A percentile compares a stretch with the other conserved stretches of the same genome.
These are phyloP conservation scores for Eristalinus aeneus DNA, from an alignment of 2,888 invertebrate genomes.

Conservation along the genomic window DNA sequence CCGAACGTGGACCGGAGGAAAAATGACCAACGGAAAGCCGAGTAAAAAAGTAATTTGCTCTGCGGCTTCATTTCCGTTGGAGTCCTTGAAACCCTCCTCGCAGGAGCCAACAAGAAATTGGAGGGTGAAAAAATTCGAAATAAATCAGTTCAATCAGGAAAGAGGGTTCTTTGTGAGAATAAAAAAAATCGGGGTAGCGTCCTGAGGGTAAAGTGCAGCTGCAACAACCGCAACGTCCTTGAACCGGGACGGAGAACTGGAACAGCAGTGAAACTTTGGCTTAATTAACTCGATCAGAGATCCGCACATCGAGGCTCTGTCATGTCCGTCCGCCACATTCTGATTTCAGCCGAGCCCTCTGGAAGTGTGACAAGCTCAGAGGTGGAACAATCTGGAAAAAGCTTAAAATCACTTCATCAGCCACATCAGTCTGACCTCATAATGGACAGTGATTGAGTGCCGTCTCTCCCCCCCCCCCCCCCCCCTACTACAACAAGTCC, in stretches of 20 bases:
- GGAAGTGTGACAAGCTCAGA: neutral
- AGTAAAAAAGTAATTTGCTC: constrained; percentile 67
- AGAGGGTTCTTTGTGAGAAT: neutral
- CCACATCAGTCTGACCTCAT: neutral
- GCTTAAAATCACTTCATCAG: neutral
- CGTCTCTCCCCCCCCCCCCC: neutral
- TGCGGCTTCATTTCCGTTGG: constrained; percentile 59
- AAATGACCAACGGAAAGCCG: constrained; percentile 28
- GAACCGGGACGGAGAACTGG: too few relatives aligned
- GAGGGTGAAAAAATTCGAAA: constrained; percentile 38
- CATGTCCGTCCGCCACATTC: neutral
- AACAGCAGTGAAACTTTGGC: neutral
- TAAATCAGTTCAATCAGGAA: constrained; percentile 61
- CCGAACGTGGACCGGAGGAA: neutral
- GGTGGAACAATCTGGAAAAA: neutral
- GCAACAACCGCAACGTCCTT: neutral
- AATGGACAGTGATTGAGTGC: constrained; percentile 37
- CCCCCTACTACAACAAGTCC: neutral
- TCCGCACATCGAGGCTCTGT: neutral
- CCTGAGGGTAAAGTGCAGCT: constrained; percentile 3
- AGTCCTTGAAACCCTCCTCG: constrained; percentile 54
- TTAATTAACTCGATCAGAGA: constrained; percentile 18
- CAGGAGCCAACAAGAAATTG: constrained; percentile 5
- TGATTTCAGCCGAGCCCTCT: neutral
- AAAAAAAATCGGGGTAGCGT: neutral